These are phyloP conservation scores for Artibeus jamaicensis DNA, from an alignment of 2,797 vertebrate genomes.

Conservation along the genomic window DNA sequence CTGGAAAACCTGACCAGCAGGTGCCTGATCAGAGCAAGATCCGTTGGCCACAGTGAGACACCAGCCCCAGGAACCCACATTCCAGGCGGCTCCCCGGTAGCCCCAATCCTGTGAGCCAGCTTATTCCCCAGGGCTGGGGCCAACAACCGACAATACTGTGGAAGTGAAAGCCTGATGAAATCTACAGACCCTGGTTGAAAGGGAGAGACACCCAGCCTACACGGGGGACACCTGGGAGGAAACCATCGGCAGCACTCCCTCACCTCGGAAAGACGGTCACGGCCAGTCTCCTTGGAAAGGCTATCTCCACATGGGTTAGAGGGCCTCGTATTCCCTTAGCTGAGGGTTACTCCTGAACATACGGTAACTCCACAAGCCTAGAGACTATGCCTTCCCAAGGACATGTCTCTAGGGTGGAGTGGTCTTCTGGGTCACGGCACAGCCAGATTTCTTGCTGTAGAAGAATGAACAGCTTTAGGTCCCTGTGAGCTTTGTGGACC, in stretches of 20 bases:
- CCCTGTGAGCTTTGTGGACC: background rate
- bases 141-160: background rate
- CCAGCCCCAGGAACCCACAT: background rate
- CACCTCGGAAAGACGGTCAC: background rate
- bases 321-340: background rate
- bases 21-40: background rate
- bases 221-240: background rate
- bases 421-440: background rate
- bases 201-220: background rate
- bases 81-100: background rate
- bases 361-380: background rate
- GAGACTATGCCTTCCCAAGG: background rate
- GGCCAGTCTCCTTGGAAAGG: background rate
- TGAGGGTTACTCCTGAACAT: background rate
- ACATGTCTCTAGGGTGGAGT: background rate
- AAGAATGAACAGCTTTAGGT: background rate
- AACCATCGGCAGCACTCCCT: background rate
- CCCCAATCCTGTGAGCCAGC: rapidly evolving
- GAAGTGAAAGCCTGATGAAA: background rate
- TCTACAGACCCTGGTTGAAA: background rate
- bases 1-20: background rate
- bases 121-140: background rate
- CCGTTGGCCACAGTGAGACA: background rate
- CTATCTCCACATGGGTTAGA: too few species aligned
- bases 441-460: background rate